Percentiles rank a stretch among this genome's conserved stretches.
Evolutionary conservation across 35 echinoderm and acorn worm genomes (phyloP).

Genomic region (Lytechinus variegatus): DNA sequence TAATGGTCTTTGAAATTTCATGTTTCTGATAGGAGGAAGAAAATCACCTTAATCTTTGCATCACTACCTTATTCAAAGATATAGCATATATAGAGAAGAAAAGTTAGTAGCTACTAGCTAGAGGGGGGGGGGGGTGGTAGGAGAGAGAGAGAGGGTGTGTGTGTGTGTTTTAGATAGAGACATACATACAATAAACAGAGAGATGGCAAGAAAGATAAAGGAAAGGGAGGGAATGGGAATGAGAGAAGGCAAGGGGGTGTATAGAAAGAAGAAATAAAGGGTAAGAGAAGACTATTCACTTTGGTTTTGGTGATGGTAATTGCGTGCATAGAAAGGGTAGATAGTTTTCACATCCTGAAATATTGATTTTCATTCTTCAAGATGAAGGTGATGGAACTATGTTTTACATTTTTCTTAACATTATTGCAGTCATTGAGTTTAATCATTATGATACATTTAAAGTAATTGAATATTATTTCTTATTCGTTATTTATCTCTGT

Average conservation of each 20-base stretch:
- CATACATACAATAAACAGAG: too few species aligned
- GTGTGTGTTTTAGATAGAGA: neutral
- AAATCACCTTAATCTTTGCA: too few species aligned
- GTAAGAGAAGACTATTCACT: neutral
- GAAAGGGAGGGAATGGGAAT: neutral
- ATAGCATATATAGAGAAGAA: too few species aligned
- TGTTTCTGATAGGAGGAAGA: too few species aligned
- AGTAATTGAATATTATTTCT: neutral
- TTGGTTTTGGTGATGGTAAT: neutral
- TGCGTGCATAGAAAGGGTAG: neutral
- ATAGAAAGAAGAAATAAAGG: neutral
- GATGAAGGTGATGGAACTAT: neutral
- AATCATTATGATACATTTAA: neutral
- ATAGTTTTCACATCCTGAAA: neutral
- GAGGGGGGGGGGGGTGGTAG: neutral
- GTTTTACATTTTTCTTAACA: neutral
- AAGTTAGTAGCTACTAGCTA: too few species aligned
- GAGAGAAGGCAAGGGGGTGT: neutral
- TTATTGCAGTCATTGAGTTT: neutral
- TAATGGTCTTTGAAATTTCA: neutral
- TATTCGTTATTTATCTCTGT: neutral
- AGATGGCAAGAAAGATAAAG: too few species aligned
- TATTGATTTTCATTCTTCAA: neutral
- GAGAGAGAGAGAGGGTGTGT: neutral
- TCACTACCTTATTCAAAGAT: too few species aligned